A percentile compares a stretch with the other conserved stretches of the same genome.
phyloP scores from a whole-genome alignment of 53 echinoderm and acorn worm genomes.

The Echinometra lucunter region DNA sequence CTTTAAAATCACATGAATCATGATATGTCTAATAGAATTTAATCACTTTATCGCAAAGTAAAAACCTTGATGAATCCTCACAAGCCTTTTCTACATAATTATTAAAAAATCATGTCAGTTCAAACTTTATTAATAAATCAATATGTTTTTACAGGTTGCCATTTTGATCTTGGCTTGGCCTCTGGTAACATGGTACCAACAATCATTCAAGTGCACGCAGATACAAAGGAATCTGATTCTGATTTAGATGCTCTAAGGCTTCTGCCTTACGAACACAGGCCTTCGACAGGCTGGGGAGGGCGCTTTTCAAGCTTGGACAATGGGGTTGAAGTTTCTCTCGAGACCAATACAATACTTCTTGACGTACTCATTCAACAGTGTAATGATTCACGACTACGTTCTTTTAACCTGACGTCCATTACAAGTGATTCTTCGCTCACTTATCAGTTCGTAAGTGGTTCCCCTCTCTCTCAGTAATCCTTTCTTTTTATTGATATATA shows the following conservation, averaged over 20 bases:
- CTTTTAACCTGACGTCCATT: neutral
- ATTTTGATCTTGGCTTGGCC: slow-evolving; percentile 50
- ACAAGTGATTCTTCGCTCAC: neutral
- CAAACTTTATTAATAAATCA: neutral
- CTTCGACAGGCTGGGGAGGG: slow-evolving; percentile 16
- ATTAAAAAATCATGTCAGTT: too few species aligned
- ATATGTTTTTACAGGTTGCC: neutral
- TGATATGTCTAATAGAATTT: too few species aligned
- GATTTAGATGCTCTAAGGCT: slow-evolving; percentile 5
- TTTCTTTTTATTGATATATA: too few species aligned
- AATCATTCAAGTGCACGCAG: neutral
- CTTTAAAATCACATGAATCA: too few species aligned
- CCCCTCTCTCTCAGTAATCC: too few species aligned
- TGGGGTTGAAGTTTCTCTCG: neutral
- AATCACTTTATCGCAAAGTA: too few species aligned
- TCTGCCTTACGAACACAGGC: slow-evolving; percentile 25
- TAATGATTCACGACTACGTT: neutral
- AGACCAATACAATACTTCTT: neutral
- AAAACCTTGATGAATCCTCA: too few species aligned
- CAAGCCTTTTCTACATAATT: too few species aligned
- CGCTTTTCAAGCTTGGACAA: neutral
- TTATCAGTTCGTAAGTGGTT: neutral
- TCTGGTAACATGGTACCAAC: neutral
- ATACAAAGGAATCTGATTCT: neutral
- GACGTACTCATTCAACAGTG: slow-evolving; percentile 56